phyloP scores from a whole-genome alignment of 2,797 vertebrate species.

The Pyrocephalus nanus region DNA sequence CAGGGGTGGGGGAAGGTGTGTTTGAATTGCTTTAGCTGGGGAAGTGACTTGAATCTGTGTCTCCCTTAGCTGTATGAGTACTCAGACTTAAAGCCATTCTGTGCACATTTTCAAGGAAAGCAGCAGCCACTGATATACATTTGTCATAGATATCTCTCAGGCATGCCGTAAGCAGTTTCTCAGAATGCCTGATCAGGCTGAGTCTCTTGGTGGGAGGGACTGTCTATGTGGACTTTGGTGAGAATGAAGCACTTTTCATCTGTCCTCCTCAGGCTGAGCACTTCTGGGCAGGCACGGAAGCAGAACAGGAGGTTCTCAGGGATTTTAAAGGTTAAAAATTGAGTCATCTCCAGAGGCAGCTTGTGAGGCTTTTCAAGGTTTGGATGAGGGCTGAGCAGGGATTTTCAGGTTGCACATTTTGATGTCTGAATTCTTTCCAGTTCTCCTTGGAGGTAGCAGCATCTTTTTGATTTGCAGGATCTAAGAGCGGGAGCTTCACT shows the following conservation, averaged over 20 bases:
- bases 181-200: background rate
- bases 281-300: background rate
- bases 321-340: background rate
- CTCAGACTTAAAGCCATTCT: background rate
- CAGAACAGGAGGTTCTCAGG: background rate
- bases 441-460: background rate
- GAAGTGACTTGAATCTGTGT: background rate
- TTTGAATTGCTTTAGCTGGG: background rate
- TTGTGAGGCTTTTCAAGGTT: background rate
- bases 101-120: background rate
- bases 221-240: background rate
- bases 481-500: background rate
- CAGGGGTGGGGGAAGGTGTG: background rate
- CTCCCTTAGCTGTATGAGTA: background rate
- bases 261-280: background rate
- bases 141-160: background rate
- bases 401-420: slow-evolving; percentile 10
- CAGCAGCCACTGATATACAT: background rate
- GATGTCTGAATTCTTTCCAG: background rate
- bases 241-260: background rate
- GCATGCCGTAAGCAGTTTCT: background rate
- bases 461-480: background rate
- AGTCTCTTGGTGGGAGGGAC: background rate
- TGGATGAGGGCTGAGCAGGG: background rate
- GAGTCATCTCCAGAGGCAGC: background rate